A percentile compares a stretch with the other conserved stretches of the same genome.
Conservation (phyloP, 1,140 invertebrate genomes). For the Paralvinella palmiformis region DNA sequence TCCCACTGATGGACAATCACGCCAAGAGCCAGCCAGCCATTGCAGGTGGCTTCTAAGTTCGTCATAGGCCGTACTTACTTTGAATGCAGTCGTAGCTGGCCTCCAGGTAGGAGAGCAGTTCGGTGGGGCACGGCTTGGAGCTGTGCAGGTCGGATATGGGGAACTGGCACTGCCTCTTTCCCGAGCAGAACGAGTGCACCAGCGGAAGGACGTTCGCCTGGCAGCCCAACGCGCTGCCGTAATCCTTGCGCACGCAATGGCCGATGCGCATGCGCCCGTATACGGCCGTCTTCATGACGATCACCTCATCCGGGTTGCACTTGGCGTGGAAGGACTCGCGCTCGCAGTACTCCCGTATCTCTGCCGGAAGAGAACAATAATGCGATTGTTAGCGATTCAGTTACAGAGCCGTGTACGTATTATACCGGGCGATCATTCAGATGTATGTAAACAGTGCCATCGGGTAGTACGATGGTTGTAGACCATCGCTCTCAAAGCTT, state of each 20-base stretch:
- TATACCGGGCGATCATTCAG: no score
- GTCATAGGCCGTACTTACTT: no score
- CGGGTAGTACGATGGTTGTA: no score
- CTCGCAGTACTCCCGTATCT: constrained; percentile 8
- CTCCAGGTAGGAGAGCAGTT: constrained; percentile 8
- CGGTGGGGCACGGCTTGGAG: neutral
- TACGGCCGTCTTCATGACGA: neutral
- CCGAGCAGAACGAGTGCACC: constrained; percentile 12
- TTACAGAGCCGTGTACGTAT: no score
- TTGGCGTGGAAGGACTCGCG: neutral
- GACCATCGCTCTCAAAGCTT: no score
- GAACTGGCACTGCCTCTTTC: constrained; percentile 5
- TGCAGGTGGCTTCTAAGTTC: no score
- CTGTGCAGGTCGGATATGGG: constrained; percentile 8
- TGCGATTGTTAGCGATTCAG: no score
- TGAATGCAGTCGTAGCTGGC: constrained; percentile 9
- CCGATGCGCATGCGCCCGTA: constrained; percentile 11
- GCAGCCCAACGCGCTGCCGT: constrained; percentile 5
- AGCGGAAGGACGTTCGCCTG: constrained; percentile 9
- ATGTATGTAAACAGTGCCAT: no score
- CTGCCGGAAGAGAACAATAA: no score
- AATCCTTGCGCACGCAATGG: neutral
- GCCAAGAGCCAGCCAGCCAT: no score
- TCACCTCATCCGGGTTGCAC: constrained; percentile 3
- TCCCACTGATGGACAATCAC: no score